These are phyloP conservation scores for Orthosia cruda DNA, from an alignment of 2,888 invertebrate species.

Conservation along the genomic window DNA sequence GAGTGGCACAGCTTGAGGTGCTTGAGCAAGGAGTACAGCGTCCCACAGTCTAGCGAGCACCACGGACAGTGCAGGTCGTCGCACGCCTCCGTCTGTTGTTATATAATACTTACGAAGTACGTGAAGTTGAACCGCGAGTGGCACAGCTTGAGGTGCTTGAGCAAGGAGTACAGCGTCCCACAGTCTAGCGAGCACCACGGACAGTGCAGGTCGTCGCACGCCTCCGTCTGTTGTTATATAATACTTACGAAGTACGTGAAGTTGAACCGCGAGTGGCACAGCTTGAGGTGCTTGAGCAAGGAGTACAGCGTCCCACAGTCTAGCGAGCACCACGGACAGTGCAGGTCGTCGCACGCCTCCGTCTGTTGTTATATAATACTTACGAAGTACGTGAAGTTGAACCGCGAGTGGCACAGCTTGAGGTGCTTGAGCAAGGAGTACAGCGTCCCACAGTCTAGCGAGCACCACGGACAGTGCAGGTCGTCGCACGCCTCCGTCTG, in stretches of 20 bases:
- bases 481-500: conserved; percentile 99
- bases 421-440: conserved; percentile 98
- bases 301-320: conserved; percentile 97
- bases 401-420: conserved; percentile 98
- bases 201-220: conserved; percentile 97
- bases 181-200: conserved; percentile 99
- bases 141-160: conserved; percentile 98
- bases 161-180: conserved; percentile 96
- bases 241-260: too few species aligned
- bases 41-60: conserved; percentile 98
- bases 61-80: conserved; percentile 98
- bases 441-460: conserved; percentile 96
- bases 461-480: conserved; percentile 99
- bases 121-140: conserved; percentile 98
- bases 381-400: conserved; percentile 98
- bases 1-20: conserved; percentile 98
- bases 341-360: conserved; percentile 97
- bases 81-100: conserved; percentile 99
- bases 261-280: conserved; percentile 98
- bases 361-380: too few species aligned
- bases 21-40: conserved; percentile 97
- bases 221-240: conserved; percentile 99
- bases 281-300: conserved; percentile 97
- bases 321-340: conserved; percentile 99
- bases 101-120: too few species aligned